Base-by-base conservation (phyloP, 2,113 vertebrate genomes). In the Dasyornis broadbenti region DNA sequence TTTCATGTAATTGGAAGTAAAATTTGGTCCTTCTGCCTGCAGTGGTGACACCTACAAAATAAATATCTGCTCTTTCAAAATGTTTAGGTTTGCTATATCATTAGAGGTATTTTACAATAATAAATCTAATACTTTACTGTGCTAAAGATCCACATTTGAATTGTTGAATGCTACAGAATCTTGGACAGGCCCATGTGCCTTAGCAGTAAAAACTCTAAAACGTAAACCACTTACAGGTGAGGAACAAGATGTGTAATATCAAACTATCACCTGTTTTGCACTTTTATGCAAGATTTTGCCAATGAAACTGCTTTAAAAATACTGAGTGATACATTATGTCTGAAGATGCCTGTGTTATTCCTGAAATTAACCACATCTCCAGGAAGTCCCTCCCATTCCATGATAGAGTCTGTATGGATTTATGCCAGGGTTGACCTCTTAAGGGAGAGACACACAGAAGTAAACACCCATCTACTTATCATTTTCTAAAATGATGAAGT, bases 141-240 rank as follows among this genome's bases (percentile, higher is more conserved):
- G 31, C 18, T 70, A 19, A 45, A 66, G 6, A 10, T 59, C 35
- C 72, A 15, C 22, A 35, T 75, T 75, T 39, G 42, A 50, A 26
- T 66, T 24, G 21, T 11, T 52, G 54, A 61, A 39, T 39, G 65
- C 59, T 52, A 2, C 15, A 54, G 60, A 56, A 28, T 17, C 20
- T 49, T 76, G 21, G 27, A 52, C 80, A 91, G 23, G 15, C 26
- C 20, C 45, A 9, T 31, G n/a, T 13, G 6, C n/a, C n/a, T n/a
- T n/a, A n/a, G n/a, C n/a, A n/a, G n/a, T n/a, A n/a, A n/a, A n/a
- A n/a, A n/a, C n/a, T n/a, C n/a, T n/a, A n/a, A n/a, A n/a, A n/a
- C n/a, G 30, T 53, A 63, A 82, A 70, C 5, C 5, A 1, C 7
- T 10, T 13, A 5, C 0, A 59, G 30, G 30, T 24, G 47, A 54